phyloP scores from a whole-genome alignment of 2,797 vertebrate genomes.

The Sebastiscus tertius region DNA sequence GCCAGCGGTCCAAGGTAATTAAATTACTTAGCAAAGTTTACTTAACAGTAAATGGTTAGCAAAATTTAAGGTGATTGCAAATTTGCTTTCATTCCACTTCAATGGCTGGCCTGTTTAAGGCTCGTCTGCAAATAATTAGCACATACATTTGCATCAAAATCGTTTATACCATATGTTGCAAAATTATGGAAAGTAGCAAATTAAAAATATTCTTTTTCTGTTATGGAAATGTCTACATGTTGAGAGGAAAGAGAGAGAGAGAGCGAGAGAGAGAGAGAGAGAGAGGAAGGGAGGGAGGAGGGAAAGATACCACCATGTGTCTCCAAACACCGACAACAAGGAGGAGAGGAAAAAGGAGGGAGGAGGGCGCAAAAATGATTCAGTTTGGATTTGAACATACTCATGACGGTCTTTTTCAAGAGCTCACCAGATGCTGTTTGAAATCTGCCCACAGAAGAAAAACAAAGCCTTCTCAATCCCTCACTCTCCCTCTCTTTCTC shows the following conservation, averaged over 20 bases:
- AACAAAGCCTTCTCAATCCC: conserved; percentile 64
- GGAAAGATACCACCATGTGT: conserved; percentile 75
- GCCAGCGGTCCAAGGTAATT: conserved; percentile 85
- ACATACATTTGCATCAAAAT: conserved; percentile 94
- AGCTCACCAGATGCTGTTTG: conserved; percentile 86
- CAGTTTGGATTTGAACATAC: conserved; percentile 80
- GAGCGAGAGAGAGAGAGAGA: conserved; percentile 8
- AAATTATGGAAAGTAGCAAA: conserved; percentile 87
- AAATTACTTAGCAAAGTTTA: conserved; percentile 91
- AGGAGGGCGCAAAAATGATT: conserved; percentile 70
- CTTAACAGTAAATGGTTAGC: conserved; percentile 88
- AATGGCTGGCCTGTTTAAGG: conserved; percentile 86
- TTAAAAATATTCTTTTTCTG: conserved; percentile 84
- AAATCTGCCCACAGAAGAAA: conserved; percentile 83
- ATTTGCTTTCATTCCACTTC: conserved; percentile 93
- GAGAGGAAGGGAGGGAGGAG: conserved; percentile 36
- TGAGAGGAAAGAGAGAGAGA: conserved; percentile 49
- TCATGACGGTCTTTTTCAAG: conserved; percentile 76
- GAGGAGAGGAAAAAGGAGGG: conserved; percentile 56
- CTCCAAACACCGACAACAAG: conserved; percentile 74
- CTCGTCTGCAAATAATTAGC: conserved; percentile 93
- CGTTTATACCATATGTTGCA: conserved; percentile 91
- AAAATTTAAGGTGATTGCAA: conserved; percentile 91
- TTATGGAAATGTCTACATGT: conserved; percentile 86
- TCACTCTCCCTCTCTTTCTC: conserved; percentile 30